Evolutionary conservation across 2,888 invertebrate species (phyloP), one percentile per base, ranked within the genome.

Genomic region (Arenicola marina): DNA sequence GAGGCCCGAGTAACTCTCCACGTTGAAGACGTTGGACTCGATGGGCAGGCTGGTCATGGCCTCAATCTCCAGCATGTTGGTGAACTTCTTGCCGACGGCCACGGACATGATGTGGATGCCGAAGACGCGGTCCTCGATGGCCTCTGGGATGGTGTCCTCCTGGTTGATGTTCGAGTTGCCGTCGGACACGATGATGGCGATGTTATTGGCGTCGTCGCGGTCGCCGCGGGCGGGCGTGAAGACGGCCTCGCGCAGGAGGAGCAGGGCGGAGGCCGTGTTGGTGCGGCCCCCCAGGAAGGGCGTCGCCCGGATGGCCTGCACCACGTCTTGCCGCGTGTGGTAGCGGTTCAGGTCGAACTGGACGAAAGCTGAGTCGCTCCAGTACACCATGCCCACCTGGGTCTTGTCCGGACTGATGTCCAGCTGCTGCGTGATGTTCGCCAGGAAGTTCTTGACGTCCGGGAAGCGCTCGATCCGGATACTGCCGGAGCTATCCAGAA

Each of bases 21-120:
- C 77, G 33, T 68, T 71, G 55, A 80, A 71, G 15, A 78, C 67
- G 60, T 80, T 81, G 29, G 73, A 71, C 1, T 63, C 56, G 11
- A 75, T 65, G 3, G 81, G 81, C 21, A 69, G 68, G 26, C 79
- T 78, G 1, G 82, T 79, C 11, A 82, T 69, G 34, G 76, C 77
- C 24, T 69, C 69, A 29, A 82, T 67, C 62, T 82, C 82, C 0
- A 73, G 72, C 3, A 71, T 74, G 38, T 75, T 71, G 0, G 78
- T 43, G 32, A 57, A 62, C 4, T 33, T 38, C 11, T 31, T 54
- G 0, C 69, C 69, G 2, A 69, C 60, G 3, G 67, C 34, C 2
- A 68, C 61, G 18, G 53, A 65, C 11, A 68, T 63, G 33, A 68
- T 58, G 45, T 68, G 61, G 11, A 56, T 34, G 1, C 68, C 68